Conservation (phyloP, 2,797 vertebrate species). For the Myotis planiceps region DNA sequence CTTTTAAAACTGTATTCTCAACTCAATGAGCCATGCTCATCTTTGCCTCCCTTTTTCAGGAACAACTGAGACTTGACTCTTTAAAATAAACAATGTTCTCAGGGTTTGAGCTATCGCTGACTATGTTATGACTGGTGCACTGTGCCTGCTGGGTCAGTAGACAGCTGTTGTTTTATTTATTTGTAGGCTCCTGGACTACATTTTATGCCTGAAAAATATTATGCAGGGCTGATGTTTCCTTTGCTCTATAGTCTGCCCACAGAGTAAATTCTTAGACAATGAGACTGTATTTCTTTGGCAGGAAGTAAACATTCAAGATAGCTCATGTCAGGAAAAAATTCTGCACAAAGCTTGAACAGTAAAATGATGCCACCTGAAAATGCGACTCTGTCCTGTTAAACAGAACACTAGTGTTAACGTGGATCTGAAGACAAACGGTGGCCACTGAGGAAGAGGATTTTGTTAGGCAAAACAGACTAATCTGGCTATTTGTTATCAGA, state of each 20-base stretch:
- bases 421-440: background rate
- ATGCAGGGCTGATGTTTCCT: background rate
- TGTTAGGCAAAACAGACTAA: background rate
- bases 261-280: constrained; percentile 24
- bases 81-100: background rate
- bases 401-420: background rate
- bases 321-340: background rate
- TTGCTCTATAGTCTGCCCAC: background rate
- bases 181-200: background rate
- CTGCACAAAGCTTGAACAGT: background rate
- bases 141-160: background rate
- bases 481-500: constrained; percentile 5
- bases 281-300: constrained; percentile 12
- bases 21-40: background rate
- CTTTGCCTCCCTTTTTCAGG: background rate
- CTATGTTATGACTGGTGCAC: background rate
- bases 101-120: background rate
- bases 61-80: background rate
- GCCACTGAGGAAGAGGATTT: background rate
- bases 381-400: background rate
- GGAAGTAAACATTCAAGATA: constrained; percentile 19
- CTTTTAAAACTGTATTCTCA: constrained; percentile 45
- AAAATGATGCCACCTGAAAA: background rate
- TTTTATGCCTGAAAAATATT: background rate
- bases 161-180: constrained; percentile 50